Conservation (phyloP, 2,113 vertebrate genomes). For the Calyptomena viridis region DNA sequence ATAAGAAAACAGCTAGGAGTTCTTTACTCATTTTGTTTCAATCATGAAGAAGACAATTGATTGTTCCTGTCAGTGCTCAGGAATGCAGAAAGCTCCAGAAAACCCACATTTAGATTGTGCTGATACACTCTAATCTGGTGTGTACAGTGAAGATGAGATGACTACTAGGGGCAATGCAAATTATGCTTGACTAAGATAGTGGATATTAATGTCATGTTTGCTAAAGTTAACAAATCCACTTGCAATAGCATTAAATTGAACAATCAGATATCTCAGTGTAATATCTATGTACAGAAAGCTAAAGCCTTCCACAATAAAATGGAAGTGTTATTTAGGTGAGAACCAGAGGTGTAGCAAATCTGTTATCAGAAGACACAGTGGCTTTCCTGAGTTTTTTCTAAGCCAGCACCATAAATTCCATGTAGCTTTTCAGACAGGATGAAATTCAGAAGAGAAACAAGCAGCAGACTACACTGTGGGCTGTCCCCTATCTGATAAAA, state of each 20-base stretch:
- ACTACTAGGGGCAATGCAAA: neutral
- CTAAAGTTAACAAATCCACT: neutral
- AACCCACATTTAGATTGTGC: neutral
- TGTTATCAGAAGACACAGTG: neutral
- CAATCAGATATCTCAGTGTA: neutral
- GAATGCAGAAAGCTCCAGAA: neutral
- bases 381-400: neutral
- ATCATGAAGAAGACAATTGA: neutral
- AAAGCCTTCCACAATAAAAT: neutral
- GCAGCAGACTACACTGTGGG: neutral
- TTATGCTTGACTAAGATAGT: neutral
- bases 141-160: neutral
- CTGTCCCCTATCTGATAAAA: neutral
- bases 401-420: neutral
- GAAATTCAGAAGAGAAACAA: neutral
- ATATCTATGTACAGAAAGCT: neutral
- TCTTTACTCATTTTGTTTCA: neutral
- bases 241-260: neutral
- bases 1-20: neutral
- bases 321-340: neutral
- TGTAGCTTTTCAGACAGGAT: neutral
- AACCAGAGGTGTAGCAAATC: neutral
- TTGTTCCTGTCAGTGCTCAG: neutral
- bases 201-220: neutral
- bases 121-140: neutral